Conservation (phyloP, 1,140 invertebrate genomes). For the Drosophila insularis region DNA sequence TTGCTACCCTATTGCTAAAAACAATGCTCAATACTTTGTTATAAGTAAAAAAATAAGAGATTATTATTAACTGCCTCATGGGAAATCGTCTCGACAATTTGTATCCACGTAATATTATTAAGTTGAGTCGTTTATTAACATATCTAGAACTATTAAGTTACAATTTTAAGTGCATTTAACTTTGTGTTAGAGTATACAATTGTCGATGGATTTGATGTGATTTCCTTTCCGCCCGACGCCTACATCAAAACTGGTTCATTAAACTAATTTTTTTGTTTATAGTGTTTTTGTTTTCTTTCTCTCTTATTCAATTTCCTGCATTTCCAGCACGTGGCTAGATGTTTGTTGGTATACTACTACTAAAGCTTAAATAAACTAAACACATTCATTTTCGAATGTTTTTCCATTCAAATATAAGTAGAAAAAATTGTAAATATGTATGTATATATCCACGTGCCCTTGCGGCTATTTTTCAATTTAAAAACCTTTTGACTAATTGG, state of each 20-base stretch:
- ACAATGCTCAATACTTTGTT: too few relatives aligned
- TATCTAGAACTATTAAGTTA: too few relatives aligned
- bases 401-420: constrained; percentile 26
- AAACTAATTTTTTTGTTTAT: constrained; percentile 31
- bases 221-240: constrained; percentile 15
- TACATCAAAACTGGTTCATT: constrained; percentile 50
- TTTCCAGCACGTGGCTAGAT: constrained; percentile 48
- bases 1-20: too few relatives aligned
- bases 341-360: neutral
- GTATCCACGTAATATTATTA: too few relatives aligned
- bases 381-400: constrained; percentile 37
- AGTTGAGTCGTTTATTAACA: too few relatives aligned
- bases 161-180: too few relatives aligned
- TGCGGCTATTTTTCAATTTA: constrained; percentile 33
- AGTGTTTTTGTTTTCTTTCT: constrained; percentile 13
- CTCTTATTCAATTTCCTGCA: constrained; percentile 29
- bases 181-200: constrained; percentile 5
- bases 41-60: too few relatives aligned
- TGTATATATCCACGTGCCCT: constrained; percentile 31
- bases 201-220: neutral
- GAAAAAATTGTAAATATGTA: neutral
- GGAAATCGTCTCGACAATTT: too few relatives aligned
- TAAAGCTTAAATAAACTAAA: neutral
- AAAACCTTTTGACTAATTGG: constrained; percentile 44
- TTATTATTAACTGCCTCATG: too few relatives aligned